Evolutionary conservation across 1,140 invertebrate species (phyloP).

Genomic region (Drosophila gunungcola): DNA sequence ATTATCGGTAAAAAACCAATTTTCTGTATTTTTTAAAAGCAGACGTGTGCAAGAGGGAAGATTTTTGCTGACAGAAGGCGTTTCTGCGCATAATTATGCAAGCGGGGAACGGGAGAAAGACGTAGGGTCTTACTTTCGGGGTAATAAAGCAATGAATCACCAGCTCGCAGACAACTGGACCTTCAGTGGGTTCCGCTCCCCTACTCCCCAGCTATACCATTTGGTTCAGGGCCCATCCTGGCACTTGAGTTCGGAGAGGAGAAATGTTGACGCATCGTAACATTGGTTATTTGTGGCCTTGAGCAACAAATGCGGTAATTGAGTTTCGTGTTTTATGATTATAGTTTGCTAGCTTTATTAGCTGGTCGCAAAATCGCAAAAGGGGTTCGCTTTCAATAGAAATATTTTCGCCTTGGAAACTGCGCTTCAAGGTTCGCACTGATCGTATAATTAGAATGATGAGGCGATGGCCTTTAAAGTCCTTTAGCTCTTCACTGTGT

Average conservation of each 20-base stretch:
- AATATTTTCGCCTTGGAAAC: constrained; percentile 26
- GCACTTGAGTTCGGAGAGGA: constrained; percentile 8
- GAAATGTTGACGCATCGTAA: constrained; percentile 82
- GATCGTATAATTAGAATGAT: constrained; percentile 56
- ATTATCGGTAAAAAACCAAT: neutral
- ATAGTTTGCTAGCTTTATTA: constrained; percentile 54
- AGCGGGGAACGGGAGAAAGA: constrained; percentile 17
- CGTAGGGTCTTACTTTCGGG: constrained; percentile 50
- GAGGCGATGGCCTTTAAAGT: constrained; percentile 29
- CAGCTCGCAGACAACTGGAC: constrained; percentile 32
- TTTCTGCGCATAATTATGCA: constrained; percentile 83
- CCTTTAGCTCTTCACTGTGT: constrained; percentile 21
- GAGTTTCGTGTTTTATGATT: constrained; percentile 82
- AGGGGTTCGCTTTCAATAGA: constrained; percentile 24
- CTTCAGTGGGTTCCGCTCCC: constrained; percentile 2
- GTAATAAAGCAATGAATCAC: constrained; percentile 83
- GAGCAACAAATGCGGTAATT: constrained; percentile 81
- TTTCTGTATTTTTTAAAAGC: neutral
- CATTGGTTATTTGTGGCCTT: constrained; percentile 81
- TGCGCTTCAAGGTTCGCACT: constrained; percentile 19
- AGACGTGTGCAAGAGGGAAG: neutral
- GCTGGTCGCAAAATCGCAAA: constrained; percentile 3
- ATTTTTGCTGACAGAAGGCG: constrained; percentile 73
- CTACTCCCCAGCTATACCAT: neutral
- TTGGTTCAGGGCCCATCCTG: constrained; percentile 22